Base-by-base conservation (phyloP, 2,888 invertebrate genomes). In the Odontocolon sp. region DNA sequence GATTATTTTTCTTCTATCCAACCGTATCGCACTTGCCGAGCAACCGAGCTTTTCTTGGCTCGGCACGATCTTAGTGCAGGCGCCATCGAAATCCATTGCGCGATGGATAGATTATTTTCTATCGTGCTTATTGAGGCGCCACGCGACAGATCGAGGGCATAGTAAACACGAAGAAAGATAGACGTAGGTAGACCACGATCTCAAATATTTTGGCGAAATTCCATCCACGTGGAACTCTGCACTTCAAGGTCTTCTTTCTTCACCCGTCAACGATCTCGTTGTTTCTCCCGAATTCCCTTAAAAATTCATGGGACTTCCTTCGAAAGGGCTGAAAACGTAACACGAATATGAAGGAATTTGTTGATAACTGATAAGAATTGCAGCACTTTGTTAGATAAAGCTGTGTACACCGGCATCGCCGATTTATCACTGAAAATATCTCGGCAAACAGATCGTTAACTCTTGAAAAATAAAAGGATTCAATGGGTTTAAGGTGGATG, bases 1-100 rank as follows among this genome's bases (percentile, higher is more conserved):
- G 66, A 66, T 63, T 61, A 61, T 70, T 70, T 54, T 70, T 42
- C 59, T 70, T 70, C 59, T 28, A 59, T 61, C 59, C 38, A 47
- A 52, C 52, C 36, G 26, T 45, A 40, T n/a, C 14, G n/a, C 2
- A 21, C 40, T 36, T 47, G 50, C 38, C 8, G 40, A n/a, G 54
- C 38, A 28, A 18, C 16, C 2, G 45, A 56, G 56, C 54, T 68
- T 47, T 56, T 74, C 47, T 68, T 56, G 56, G 68, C 74, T 47
- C 45, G 16, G 28, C 31, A 56, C 38, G 3, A 40, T 50, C 38
- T 66, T 31, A 54, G 50, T 52, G 66, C 56, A 54, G 38, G 40
- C 31, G 57, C 57, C 56, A 38, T 57, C 9, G 64, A 21, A 23
- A 64, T 63, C 52, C 11, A 16, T 33, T n/a, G 18, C n/a, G 38